These are phyloP conservation scores for Tachystola acroxantha DNA, from an alignment of 2,888 invertebrate genomes.

Conservation along the genomic window DNA sequence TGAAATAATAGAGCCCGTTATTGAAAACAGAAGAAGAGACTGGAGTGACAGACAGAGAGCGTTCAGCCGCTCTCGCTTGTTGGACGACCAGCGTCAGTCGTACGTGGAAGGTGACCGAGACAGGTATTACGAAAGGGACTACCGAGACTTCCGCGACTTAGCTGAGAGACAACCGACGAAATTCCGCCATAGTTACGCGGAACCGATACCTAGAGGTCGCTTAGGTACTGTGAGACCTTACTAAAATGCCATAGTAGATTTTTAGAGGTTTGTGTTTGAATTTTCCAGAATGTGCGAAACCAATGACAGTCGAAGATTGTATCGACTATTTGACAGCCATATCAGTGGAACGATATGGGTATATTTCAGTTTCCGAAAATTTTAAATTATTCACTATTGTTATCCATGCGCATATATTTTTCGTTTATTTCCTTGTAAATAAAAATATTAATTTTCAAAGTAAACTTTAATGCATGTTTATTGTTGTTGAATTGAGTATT, in stretches of 20 bases:
- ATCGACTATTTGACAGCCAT: too few relatives aligned
- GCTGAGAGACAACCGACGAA: constrained; percentile 64
- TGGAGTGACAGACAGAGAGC: constrained; percentile 67
- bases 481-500: neutral
- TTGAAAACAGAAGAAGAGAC: constrained; percentile 60
- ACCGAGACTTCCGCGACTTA: constrained; percentile 61
- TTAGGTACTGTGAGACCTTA: constrained; percentile 72
- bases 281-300: neutral
- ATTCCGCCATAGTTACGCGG: constrained; percentile 83
- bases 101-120: constrained; percentile 63
- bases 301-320: too few relatives aligned
- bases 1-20: constrained; percentile 65
- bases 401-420: too few relatives aligned
- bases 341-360: too few relatives aligned
- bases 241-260: constrained; percentile 71
- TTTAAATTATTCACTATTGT: too few relatives aligned
- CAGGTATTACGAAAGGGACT: constrained; percentile 64
- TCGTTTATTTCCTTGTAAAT: too few relatives aligned
- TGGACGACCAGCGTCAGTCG: constrained; percentile 67
- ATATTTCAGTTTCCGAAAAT: too few relatives aligned
- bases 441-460: neutral
- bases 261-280: constrained; percentile 17
- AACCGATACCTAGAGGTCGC: constrained; percentile 76
- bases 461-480: neutral
- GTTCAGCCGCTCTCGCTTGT: constrained; percentile 65